Evolutionary conservation across 2,888 invertebrate genomes (phyloP).

Genomic region (Reticulitermes lucifugus): DNA sequence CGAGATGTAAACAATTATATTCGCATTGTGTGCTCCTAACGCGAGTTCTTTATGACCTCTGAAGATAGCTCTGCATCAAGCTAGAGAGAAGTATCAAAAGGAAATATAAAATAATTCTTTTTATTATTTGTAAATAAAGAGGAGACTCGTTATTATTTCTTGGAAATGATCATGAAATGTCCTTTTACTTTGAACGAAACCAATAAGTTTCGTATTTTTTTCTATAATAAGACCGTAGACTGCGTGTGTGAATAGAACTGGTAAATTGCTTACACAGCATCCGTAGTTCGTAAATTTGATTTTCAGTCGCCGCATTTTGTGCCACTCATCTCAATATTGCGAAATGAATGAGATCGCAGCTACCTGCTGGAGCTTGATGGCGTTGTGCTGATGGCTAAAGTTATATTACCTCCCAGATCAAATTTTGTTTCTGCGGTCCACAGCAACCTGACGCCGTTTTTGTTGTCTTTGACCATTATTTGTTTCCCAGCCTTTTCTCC

Average conservation of each 20-base stretch:
- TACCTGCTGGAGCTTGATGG: not conserved
- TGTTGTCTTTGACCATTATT: not conserved
- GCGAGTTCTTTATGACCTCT: no score
- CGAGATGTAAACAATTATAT: no score
- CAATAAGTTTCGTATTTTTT: not conserved
- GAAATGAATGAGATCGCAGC: not conserved
- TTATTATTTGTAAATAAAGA: no score
- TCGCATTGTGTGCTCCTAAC: no score
- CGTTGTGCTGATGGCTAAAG: not conserved
- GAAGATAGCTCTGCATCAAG: no score
- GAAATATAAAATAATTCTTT: no score
- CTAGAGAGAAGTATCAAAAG: no score
- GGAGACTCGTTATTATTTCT: not conserved
- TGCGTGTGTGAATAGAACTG: not conserved
- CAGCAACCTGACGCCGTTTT: not conserved
- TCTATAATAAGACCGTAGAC: not conserved
- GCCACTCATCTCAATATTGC: not conserved
- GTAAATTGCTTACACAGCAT: not conserved
- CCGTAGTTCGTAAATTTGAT: not conserved
- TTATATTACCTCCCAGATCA: slow-evolving; percentile 18
- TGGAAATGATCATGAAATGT: not conserved
- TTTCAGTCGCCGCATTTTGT: not conserved
- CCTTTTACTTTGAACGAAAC: not conserved
- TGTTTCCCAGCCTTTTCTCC: not conserved
- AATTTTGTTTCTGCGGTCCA: not conserved